Percentiles rank a stretch among this genome's conserved stretches.
Evolutionary conservation across 2,113 vertebrate species (phyloP).

Genomic region (Larimichthys crocea): DNA sequence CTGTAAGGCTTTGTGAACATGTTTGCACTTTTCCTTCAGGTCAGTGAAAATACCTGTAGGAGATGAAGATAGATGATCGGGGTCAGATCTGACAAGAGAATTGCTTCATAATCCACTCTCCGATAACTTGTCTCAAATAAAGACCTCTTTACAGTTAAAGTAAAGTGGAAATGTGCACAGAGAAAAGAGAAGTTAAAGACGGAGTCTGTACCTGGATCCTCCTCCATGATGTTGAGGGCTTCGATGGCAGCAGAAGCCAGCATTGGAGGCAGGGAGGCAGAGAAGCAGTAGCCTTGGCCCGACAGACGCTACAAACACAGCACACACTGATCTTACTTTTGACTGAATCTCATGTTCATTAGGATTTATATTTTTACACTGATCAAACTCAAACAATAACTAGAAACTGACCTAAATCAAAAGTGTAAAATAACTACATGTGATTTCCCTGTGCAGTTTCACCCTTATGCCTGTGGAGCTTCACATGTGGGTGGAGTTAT

Average conservation of each 20-base stretch:
- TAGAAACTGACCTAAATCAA: background rate
- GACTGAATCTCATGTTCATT: background rate
- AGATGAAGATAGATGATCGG: slow-evolving; percentile 7
- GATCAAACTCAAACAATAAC: background rate
- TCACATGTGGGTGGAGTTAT: background rate
- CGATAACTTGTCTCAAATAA: background rate
- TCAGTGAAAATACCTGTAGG: slow-evolving; percentile 89
- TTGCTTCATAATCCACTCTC: no score
- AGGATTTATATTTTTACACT: background rate
- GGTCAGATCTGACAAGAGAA: background rate
- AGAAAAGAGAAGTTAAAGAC: background rate
- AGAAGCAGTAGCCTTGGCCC: slow-evolving; percentile 98
- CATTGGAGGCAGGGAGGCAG: slow-evolving; percentile 94
- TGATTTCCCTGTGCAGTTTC: background rate
- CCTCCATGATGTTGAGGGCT: slow-evolving; percentile 96
- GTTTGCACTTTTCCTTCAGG: slow-evolving; percentile 88
- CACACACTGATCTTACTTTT: background rate
- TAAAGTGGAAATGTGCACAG: background rate
- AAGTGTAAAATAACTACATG: background rate
- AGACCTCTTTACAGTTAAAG: background rate
- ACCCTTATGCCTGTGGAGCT: background rate
- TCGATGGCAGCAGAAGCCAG: slow-evolving; percentile 95
- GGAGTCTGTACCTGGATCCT: slow-evolving; percentile 89
- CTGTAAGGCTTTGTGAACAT: slow-evolving; percentile 88
- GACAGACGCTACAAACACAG: slow-evolving; percentile 87